A percentile compares a stretch with the other conserved stretches of the same genome.
phyloP scores from a whole-genome alignment of 2,797 vertebrate species.

The Xiphophorus birchmanni region DNA sequence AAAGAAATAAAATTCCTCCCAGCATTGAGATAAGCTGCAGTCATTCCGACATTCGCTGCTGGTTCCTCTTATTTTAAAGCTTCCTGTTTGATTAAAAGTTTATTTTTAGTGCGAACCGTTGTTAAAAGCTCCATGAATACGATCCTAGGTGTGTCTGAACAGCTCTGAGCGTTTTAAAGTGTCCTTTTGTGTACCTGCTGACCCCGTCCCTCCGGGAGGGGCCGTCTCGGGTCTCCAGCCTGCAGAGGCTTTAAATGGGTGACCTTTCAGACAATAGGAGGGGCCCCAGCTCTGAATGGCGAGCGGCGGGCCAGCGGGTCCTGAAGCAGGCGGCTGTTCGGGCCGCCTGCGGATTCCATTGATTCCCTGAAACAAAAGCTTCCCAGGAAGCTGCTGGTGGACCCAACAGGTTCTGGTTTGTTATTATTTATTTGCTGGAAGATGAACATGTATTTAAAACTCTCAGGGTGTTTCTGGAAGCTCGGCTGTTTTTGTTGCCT shows the following conservation, averaged over 20 bases:
- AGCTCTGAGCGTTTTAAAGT: not conserved
- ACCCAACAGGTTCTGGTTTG: slow-evolving; percentile 31
- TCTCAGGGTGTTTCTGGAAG: not conserved
- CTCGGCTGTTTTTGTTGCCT: not conserved
- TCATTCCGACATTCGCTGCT: not conserved
- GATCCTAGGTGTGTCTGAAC: slow-evolving; percentile 19
- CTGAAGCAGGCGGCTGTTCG: slow-evolving; percentile 36
- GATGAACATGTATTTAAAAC: not conserved
- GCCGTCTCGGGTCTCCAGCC: slow-evolving; percentile 29
- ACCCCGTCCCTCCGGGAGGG: slow-evolving; percentile 36
- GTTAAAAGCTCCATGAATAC: slow-evolving; percentile 1
- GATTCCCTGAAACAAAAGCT: slow-evolving; percentile 75
- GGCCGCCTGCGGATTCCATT: slow-evolving; percentile 69
- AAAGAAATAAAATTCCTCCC: not conserved
- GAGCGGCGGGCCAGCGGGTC: slow-evolving; percentile 39
- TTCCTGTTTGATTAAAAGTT: not conserved
- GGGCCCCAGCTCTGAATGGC: slow-evolving; percentile 54
- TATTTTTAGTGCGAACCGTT: not conserved
- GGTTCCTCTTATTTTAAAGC: not conserved
- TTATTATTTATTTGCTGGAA: not conserved
- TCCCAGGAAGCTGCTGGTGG: slow-evolving; percentile 46
- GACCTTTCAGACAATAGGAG: slow-evolving; percentile 76
- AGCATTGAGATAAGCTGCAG: not conserved
- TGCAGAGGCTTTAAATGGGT: slow-evolving; percentile 53
- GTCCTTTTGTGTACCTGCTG: slow-evolving; percentile 25